phyloP scores from a whole-genome alignment of 2,113 vertebrate genomes.

The Charina bottae region DNA sequence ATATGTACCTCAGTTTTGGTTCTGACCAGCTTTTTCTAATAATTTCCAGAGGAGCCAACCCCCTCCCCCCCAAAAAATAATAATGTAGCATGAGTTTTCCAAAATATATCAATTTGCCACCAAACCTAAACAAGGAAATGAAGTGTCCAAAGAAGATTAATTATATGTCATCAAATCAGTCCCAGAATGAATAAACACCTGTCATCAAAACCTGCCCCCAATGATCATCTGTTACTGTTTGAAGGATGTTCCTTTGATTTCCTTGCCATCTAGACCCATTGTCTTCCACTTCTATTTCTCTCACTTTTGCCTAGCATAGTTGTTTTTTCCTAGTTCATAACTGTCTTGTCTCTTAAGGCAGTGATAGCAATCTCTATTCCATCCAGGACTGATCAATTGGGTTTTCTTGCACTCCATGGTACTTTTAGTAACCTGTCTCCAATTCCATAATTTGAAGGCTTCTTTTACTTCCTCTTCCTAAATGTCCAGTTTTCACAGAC shows the following conservation, averaged over 20 bases:
- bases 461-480: neutral
- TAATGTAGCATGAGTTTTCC: neutral
- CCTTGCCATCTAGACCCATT: neutral
- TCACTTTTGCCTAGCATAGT: neutral
- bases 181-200: neutral
- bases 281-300: neutral
- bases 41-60: neutral
- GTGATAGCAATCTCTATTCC: neutral
- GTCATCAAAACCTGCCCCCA: neutral
- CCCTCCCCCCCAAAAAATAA: neutral
- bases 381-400: neutral
- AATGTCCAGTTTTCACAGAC: neutral
- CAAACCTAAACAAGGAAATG: neutral
- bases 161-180: neutral
- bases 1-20: neutral
- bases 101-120: neutral
- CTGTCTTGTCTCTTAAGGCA: neutral
- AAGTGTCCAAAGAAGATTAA: neutral
- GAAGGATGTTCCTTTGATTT: neutral
- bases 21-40: neutral
- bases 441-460: neutral
- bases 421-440: neutral
- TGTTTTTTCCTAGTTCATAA: neutral
- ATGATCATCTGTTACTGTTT: neutral
- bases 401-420: neutral